phyloP scores from a whole-genome alignment of 2,113 vertebrate species.

The Odocoileus hemionus region DNA sequence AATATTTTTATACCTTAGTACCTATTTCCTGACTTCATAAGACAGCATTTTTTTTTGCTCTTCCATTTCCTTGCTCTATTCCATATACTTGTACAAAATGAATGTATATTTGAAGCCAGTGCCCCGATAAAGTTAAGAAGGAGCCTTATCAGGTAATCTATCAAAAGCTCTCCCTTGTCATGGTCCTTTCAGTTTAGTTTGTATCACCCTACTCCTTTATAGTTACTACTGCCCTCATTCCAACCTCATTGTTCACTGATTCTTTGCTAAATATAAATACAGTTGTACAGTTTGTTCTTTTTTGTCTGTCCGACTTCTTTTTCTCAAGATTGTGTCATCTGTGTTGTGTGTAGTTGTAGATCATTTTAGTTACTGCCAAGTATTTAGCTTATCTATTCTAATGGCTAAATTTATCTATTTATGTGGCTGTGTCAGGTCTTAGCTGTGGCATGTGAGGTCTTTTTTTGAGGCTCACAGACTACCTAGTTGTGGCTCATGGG shows the following conservation, averaged over 20 bases:
- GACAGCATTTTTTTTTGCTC: neutral
- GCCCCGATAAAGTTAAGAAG: neutral
- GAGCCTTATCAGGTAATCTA: neutral
- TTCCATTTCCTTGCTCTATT: neutral
- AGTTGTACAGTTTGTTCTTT: neutral
- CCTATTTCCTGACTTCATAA: neutral
- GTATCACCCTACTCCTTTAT: neutral
- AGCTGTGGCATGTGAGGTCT: neutral
- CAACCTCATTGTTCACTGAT: neutral
- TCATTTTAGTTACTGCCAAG: neutral
- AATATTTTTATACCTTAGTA: neutral
- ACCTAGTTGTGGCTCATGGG: neutral
- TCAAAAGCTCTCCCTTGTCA: neutral
- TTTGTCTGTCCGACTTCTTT: neutral
- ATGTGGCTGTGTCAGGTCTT: neutral
- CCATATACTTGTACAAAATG: neutral
- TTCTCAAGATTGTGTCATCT: neutral
- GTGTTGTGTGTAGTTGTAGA: neutral
- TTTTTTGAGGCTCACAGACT: neutral
- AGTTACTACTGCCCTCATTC: neutral
- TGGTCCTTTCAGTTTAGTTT: neutral
- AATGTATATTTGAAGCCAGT: neutral
- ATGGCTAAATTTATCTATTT: neutral
- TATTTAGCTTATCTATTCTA: neutral
- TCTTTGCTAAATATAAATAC: neutral